Conservation (phyloP, 2,888 invertebrate species). For the Galerucella nymphaeae region DNA sequence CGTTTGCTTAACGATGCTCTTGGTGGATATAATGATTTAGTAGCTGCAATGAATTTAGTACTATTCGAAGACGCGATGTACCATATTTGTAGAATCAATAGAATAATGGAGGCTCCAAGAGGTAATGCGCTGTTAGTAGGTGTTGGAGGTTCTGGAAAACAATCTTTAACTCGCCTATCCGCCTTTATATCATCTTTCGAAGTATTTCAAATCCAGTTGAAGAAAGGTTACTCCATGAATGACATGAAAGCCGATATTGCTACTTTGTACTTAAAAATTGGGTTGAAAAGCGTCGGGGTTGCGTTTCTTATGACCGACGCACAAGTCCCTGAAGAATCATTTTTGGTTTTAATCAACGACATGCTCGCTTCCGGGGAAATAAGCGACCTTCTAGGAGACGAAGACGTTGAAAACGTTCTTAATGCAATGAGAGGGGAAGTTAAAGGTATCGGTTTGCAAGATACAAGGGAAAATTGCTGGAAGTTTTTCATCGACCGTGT, state of each 20-base stretch:
- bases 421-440: slow-evolving; percentile 80
- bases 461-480: slow-evolving; percentile 95
- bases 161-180: slow-evolving; percentile 88
- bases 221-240: slow-evolving; percentile 85
- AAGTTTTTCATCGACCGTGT: slow-evolving; percentile 93
- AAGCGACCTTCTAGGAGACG: slow-evolving; percentile 89
- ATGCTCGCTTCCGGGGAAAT: slow-evolving; percentile 94
- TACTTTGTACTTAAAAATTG: slow-evolving; percentile 85
- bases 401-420: slow-evolving; percentile 89
- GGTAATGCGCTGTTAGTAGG: slow-evolving; percentile 94
- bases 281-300: slow-evolving; percentile 81
- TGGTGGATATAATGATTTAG: slow-evolving; percentile 84
- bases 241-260: slow-evolving; percentile 83
- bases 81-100: slow-evolving; percentile 91
- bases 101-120: slow-evolving; percentile 90
- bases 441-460: slow-evolving; percentile 83
- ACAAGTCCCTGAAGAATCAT: slow-evolving; percentile 90
- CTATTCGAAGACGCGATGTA: slow-evolving; percentile 96
- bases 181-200: slow-evolving; percentile 91
- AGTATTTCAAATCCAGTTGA: slow-evolving; percentile 92
- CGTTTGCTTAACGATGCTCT: slow-evolving; percentile 84
- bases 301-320: slow-evolving; percentile 95
- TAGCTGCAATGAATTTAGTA: slow-evolving; percentile 92
- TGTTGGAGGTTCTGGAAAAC: slow-evolving; percentile 95
- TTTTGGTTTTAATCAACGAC: slow-evolving; percentile 92